Base-by-base conservation (phyloP, 2,113 vertebrate genomes). In the Perccottus glenii region DNA sequence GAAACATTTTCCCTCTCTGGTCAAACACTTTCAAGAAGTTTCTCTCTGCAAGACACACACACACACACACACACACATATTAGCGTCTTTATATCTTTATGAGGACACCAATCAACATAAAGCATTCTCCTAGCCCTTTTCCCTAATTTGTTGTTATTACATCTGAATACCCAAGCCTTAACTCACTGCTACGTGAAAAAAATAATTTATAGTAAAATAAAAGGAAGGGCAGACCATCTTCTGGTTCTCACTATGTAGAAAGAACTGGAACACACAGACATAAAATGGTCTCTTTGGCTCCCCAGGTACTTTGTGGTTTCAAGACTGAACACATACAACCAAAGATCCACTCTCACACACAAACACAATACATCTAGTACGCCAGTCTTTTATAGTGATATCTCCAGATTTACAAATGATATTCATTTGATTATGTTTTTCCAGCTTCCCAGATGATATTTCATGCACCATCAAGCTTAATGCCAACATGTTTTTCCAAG, bases 201-300 rank as follows among this genome's bases (percentile, higher is more conserved):
- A 5, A 15, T 44, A 27, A 27, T 27, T 27, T 27, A 1, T 27
- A 27, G 33, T 56, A 4, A 19, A 27, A 50, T 4, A 45, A 11
- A 9, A 1, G 51, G 43, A 45, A 6, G 58, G 6, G 35, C 43
- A 33, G 44, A 45, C 36, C 40, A 33, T 8, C 8, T 40, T 40
- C 38, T 40, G 38, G 38, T 40, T 5, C 38, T 4, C 38, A 51
- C 9, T 27, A 11, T 11, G 15, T 11, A 27, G 60, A 60, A 67
- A 36, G 12, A 12, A 75, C 64, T 75, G 57, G 6, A 78, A 82
- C 73, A 44, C 12, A 42, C 16, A 0, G 5, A 59, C 48, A 83
- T 32, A 72, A 57, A 88, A 86, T 87, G 94, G 94, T 95, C 94
- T 94, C 90, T 81, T 93, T 85, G 94, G 94, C 92, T 95, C 93